phyloP scores from a whole-genome alignment of 92 coral and sea anemone species.

The Desmophyllum pertusum region DNA sequence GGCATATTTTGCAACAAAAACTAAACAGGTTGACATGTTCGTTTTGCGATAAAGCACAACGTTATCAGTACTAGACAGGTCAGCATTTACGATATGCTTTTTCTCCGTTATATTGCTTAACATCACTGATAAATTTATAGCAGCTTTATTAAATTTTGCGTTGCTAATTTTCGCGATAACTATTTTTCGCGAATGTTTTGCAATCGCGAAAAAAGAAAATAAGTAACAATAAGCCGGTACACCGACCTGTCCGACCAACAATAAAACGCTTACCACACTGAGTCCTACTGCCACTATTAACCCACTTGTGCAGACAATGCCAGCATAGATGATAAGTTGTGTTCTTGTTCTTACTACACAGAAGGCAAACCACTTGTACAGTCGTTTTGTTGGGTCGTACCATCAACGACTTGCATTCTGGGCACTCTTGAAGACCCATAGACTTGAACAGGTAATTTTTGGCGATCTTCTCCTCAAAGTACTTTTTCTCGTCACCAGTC shows the following conservation, averaged over 20 bases:
- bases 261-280: constrained; percentile 71
- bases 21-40: no score
- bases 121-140: no score
- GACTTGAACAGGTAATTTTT: constrained; percentile 72
- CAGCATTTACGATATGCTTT: no score
- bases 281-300: constrained; percentile 22
- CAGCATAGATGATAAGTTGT: constrained; percentile 71
- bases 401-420: constrained; percentile 77
- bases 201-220: no score
- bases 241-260: no score
- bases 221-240: not conserved
- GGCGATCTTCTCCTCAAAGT: constrained; percentile 80
- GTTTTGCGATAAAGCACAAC: no score
- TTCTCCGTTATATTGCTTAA: no score
- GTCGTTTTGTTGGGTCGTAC: constrained; percentile 65
- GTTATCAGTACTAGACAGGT: no score
- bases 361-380: constrained; percentile 64
- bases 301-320: constrained; percentile 89
- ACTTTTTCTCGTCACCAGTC: constrained; percentile 67
- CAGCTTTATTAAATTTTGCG: no score
- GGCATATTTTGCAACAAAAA: no score
- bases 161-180: no score
- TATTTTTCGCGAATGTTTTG: no score
- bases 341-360: constrained; percentile 53
- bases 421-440: constrained; percentile 85